phyloP scores from a whole-genome alignment of 2,113 vertebrate species.

The Collichthys lucidus region DNA sequence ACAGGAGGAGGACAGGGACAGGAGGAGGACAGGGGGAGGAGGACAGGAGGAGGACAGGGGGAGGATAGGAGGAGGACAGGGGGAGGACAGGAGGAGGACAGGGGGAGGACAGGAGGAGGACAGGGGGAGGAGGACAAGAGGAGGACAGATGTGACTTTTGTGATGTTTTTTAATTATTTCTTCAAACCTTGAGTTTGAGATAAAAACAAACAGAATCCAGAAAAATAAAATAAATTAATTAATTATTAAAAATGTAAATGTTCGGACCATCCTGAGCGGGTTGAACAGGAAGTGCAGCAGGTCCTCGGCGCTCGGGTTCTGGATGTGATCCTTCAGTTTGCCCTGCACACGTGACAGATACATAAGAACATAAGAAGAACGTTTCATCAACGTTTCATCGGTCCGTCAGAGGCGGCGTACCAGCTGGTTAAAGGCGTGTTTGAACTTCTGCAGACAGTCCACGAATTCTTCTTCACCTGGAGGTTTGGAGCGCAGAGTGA shows the following conservation, averaged over 20 bases:
- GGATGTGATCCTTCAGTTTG: slow-evolving; percentile 92
- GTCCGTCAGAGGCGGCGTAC: slow-evolving; percentile 70
- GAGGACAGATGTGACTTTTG: not conserved
- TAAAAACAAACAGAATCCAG: too few species aligned
- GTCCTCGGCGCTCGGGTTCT: slow-evolving; percentile 94
- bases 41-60: too few species aligned
- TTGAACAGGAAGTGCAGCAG: slow-evolving; percentile 96
- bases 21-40: not conserved
- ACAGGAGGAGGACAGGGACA: too few species aligned
- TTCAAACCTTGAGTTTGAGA: too few species aligned
- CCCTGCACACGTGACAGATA: slow-evolving; percentile 81
- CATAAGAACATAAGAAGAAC: too few species aligned
- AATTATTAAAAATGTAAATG: too few species aligned
- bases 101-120: too few species aligned
- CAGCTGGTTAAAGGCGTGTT: slow-evolving; percentile 97
- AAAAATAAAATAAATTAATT: too few species aligned
- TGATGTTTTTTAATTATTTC: too few species aligned
- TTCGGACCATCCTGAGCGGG: slow-evolving; percentile 91
- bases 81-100: not conserved
- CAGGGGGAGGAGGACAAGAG: not conserved
- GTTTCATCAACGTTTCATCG: too few species aligned
- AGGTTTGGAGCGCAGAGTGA: slow-evolving; percentile 93
- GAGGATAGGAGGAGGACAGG: too few species aligned
- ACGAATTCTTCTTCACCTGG: slow-evolving; percentile 92
- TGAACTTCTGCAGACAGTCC: slow-evolving; percentile 98